Evolutionary conservation across 2,888 invertebrate genomes (phyloP).

Genomic region (Beris chalybata): DNA sequence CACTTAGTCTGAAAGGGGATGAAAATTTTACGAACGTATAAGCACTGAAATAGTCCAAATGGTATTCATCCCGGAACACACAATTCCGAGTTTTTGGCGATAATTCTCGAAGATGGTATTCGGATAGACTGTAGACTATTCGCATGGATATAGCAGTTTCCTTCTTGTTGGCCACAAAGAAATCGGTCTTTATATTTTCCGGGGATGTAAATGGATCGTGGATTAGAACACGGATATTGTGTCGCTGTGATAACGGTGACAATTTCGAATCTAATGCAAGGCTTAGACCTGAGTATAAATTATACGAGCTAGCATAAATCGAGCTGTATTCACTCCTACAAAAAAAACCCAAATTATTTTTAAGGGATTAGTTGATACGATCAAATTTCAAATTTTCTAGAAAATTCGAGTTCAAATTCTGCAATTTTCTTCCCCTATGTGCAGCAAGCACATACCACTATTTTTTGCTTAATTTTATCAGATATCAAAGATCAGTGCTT

Average conservation of each 20-base stretch:
- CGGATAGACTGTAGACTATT: constrained; percentile 4
- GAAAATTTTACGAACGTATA: constrained; percentile 12
- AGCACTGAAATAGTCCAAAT: constrained; percentile 14
- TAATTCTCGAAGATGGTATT: constrained; percentile 9
- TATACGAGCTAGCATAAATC: not conserved
- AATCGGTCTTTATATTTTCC: constrained; percentile 16
- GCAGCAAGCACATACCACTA: no score
- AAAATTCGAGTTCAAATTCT: no score
- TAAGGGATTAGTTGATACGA: no score
- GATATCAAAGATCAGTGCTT: no score
- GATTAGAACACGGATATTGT: constrained; percentile 14
- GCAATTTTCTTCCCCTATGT: no score
- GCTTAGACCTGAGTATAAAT: constrained; percentile 16
- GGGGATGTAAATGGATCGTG: constrained; percentile 22
- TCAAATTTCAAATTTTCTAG: no score
- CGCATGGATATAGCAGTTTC: constrained; percentile 24
- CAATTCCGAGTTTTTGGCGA: constrained; percentile 9
- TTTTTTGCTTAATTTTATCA: no score
- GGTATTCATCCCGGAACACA: constrained; percentile 19
- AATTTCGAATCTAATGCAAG: not conserved
- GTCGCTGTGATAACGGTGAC: no score
- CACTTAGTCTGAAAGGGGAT: not conserved
- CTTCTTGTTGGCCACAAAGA: not conserved
- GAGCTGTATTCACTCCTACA: constrained; percentile 7
- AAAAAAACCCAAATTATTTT: not conserved